phyloP scores from a whole-genome alignment of 2,888 invertebrate species.

The Phalera bucephala region DNA sequence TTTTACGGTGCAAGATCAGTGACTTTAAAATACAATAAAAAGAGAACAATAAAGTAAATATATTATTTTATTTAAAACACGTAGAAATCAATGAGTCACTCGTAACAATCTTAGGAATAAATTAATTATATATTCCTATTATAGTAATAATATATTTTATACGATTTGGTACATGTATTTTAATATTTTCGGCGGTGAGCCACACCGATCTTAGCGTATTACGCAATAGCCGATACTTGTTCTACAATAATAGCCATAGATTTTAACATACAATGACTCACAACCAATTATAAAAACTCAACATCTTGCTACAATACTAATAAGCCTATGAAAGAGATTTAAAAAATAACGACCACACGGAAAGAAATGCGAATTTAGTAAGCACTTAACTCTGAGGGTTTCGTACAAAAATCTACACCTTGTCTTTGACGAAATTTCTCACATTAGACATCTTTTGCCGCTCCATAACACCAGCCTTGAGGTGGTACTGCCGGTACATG shows the following conservation, averaged over 20 bases:
- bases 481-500: slow-evolving; percentile 39
- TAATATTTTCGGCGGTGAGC: slow-evolving; percentile 70
- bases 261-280: slow-evolving; percentile 60
- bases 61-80: slow-evolving; percentile 13
- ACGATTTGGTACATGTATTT: slow-evolving; percentile 37
- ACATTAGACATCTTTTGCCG: slow-evolving; percentile 56
- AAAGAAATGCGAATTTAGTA: no score
- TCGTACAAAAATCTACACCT: no score
- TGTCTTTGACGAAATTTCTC: slow-evolving; percentile 14
- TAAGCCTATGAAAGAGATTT: slow-evolving; percentile 2
- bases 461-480: slow-evolving; percentile 59
- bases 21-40: no score
- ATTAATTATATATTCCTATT: slow-evolving; percentile 35
- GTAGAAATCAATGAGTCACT: slow-evolving; percentile 36
- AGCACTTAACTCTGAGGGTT: no score
- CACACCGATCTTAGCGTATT: slow-evolving; percentile 56
- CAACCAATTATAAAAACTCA: slow-evolving; percentile 32
- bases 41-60: background rate
- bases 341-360: background rate
- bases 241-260: slow-evolving; percentile 62
- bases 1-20: no score
- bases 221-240: slow-evolving; percentile 71
- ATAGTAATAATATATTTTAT: slow-evolving; percentile 37
- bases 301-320: slow-evolving; percentile 7
- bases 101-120: slow-evolving; percentile 26